Percentiles rank a stretch among this genome's conserved stretches.
These are phyloP conservation scores for Cheumatopsyche charites DNA, from an alignment of 1,140 invertebrate genomes.

Conservation along the genomic window DNA sequence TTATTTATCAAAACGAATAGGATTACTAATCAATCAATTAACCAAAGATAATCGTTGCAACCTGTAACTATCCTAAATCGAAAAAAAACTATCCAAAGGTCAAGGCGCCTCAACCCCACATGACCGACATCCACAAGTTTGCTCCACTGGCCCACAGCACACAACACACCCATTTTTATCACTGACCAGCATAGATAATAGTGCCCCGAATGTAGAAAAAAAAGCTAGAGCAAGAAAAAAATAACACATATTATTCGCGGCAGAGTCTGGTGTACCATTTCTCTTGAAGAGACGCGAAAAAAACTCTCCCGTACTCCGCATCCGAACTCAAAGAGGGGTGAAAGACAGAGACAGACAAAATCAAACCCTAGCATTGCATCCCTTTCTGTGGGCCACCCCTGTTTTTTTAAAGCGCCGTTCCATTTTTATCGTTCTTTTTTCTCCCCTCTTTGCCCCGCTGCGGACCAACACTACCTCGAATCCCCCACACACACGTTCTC, in stretches of 20 bases:
- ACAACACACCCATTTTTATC: neutral
- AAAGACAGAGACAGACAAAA: conserved; percentile 8
- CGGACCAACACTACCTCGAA: too few species aligned
- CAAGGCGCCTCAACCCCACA: neutral
- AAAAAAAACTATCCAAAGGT: too few species aligned
- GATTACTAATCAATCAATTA: too few species aligned
- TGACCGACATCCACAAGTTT: conserved; percentile 17
- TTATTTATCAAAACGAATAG: too few species aligned
- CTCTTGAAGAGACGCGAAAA: conserved; percentile 36
- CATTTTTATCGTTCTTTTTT: conserved; percentile 38
- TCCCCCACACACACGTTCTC: too few species aligned
- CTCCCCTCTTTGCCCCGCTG: neutral
- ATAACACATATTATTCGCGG: conserved; percentile 22
- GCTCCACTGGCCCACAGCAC: neutral
- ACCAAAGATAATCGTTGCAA: too few species aligned
- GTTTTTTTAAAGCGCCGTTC: conserved; percentile 35
- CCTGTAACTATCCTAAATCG: too few species aligned
- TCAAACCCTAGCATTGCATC: neutral
- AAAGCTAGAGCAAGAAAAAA: conserved; percentile 5
- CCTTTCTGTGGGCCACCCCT: conserved; percentile 17
- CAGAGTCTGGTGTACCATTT: conserved; percentile 33
- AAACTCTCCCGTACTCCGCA: conserved; percentile 23
- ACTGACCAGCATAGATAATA: conserved; percentile 5
- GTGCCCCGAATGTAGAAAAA: neutral
- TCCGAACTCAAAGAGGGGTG: conserved; percentile 31